These are phyloP conservation scores for Cerastoderma edule DNA, from an alignment of 2,888 invertebrate genomes.

Conservation along the genomic window DNA sequence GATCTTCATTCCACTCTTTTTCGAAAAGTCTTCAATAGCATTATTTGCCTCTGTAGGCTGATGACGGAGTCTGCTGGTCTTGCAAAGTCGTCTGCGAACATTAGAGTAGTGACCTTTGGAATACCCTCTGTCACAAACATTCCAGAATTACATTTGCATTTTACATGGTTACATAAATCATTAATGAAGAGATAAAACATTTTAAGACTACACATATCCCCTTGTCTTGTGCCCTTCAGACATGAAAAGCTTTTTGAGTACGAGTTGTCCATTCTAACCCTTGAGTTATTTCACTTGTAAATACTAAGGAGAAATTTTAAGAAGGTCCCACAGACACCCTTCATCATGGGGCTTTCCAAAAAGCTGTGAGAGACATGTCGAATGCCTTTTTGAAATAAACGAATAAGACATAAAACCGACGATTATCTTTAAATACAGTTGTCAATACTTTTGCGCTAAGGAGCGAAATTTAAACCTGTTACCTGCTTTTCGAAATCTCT, in stretches of 20 bases:
- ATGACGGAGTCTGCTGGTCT: constrained; percentile 14
- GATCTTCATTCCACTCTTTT: neutral
- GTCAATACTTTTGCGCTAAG: neutral
- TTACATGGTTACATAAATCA: neutral
- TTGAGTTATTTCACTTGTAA: neutral
- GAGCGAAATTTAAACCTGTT: neutral
- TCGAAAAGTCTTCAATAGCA: constrained; percentile 13
- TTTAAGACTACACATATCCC: constrained; percentile 3
- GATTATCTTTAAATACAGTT: neutral
- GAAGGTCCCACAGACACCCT: neutral
- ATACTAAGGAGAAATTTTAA: neutral
- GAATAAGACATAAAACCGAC: neutral
- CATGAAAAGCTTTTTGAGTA: neutral
- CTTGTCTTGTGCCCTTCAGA: neutral
- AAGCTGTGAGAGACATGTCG: neutral
- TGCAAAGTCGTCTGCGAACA: constrained; percentile 26
- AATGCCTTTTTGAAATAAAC: constrained; percentile 7
- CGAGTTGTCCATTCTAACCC: neutral
- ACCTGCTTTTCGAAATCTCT: neutral
- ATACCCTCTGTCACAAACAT: neutral
- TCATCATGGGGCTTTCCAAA: neutral
- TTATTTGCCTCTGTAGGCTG: constrained; percentile 17
- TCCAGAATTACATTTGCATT: neutral
- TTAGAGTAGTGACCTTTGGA: constrained; percentile 1
- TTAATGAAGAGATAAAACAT: constrained; percentile 1